Base-by-base conservation (phyloP, 2,888 invertebrate species). In the Habroteleia sp. region DNA sequence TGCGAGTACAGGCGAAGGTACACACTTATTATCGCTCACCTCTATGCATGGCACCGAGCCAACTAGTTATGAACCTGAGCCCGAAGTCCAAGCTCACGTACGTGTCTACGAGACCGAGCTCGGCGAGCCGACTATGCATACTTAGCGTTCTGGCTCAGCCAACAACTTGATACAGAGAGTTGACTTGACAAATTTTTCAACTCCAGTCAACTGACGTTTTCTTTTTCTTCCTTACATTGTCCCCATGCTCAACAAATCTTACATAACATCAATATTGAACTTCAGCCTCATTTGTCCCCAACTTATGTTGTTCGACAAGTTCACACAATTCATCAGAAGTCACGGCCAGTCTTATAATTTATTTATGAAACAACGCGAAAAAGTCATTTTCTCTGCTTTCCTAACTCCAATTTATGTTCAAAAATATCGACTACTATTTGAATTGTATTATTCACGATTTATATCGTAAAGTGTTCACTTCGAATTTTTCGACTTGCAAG, bases 21-120 rank as follows among this genome's bases (percentile, higher is more conserved):
- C 71, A 78, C 77, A 78, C 79, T 84, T 84, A 85, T 85, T 85
- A 85, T 81, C 79, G 81, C 62, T 60, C 79, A 77, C 79, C 82
- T 82, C 78, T 83, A 83, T 84, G 84, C 85, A 87, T 87, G 87
- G 87, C 87, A 77, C 77, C 44, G 56, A 77, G 87, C 87, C 87
- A 87, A 86, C 84, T 85, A 85, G 86, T 86, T 86, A 84, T 82
- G 79, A 83, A 81, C 76, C 83, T 78, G 76, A 78, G 78, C 78
- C 77, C 10, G 71, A 82, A 83, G 82, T 81, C 81, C 80, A 79
- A 80, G 77, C 82, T 80, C 78, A 81, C 81, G 77, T 72, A 66
- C 48, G 52, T 52, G 37, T 52, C 23, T 42, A 31, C 48, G 35
- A 7, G 48, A 58, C 46, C 63, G 73, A 73, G 62, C 74, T 62